phyloP scores from a whole-genome alignment of 1,140 invertebrate genomes.

The Muscidifurax raptorellus region DNA sequence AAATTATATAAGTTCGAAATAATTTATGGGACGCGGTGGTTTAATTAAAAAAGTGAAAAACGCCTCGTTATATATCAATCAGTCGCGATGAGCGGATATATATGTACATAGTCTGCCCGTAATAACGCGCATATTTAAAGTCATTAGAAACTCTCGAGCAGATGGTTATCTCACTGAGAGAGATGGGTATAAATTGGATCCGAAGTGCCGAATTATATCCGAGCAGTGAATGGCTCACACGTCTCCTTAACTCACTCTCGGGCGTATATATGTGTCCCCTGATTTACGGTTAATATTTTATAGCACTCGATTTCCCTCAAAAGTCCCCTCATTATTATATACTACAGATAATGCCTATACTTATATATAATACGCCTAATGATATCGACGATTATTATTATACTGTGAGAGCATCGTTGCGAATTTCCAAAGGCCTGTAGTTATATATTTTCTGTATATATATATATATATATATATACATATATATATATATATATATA shows the following conservation, averaged over 20 bases:
- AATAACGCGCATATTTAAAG: neutral
- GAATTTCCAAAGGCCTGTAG: too few species aligned
- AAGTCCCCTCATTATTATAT: neutral
- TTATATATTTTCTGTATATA: too few species aligned
- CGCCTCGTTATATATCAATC: neutral
- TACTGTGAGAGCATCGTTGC: too few species aligned
- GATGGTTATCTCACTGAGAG: neutral
- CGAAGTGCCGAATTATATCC: neutral
- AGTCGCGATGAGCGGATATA: too few species aligned
- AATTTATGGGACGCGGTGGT: neutral
- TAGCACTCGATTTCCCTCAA: neutral
- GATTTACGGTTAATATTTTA: neutral
- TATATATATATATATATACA: too few species aligned
- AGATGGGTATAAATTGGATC: neutral
- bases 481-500: too few species aligned
- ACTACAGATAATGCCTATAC: neutral
- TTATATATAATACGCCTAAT: neutral
- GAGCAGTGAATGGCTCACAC: neutral
- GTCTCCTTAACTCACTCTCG: neutral
- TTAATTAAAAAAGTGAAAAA: slow-evolving; percentile 3
- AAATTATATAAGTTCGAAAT: neutral
- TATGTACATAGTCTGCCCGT: neutral
- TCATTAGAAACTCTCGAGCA: neutral
- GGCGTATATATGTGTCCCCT: neutral
- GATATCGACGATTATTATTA: neutral